A percentile compares a stretch with the other conserved stretches of the same genome.
Conservation (phyloP, 2,113 vertebrate genomes). For the Heterotis niloticus region DNA sequence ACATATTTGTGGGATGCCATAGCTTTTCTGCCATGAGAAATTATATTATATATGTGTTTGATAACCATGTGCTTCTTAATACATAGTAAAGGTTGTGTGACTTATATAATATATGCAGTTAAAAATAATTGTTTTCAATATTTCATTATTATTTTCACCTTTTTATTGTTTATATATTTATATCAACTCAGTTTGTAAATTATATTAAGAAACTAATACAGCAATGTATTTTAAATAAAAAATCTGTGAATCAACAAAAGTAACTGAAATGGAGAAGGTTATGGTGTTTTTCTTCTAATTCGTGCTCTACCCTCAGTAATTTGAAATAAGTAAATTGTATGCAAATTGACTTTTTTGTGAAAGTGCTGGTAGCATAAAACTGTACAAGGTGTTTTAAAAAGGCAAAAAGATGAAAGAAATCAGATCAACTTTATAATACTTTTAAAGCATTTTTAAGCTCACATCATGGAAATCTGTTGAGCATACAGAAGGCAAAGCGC, state of each 20-base stretch:
- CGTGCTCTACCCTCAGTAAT: too few relatives aligned
- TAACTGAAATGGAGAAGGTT: too few relatives aligned
- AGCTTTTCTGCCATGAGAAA: too few relatives aligned
- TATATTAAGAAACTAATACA: too few relatives aligned
- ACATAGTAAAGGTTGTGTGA: not conserved
- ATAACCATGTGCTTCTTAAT: not conserved
- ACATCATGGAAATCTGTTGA: not conserved
- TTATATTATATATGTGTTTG: too few relatives aligned
- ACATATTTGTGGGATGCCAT: constrained; percentile 6
- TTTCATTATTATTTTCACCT: not conserved
- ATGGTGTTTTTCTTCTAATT: too few relatives aligned
- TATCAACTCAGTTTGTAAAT: too few relatives aligned
- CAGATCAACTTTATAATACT: constrained; percentile 19
- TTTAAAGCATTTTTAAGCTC: not conserved
- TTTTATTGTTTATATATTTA: not conserved
- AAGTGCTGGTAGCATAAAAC: not conserved
- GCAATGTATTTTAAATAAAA: too few relatives aligned
- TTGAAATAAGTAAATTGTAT: too few relatives aligned
- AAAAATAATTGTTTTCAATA: not conserved
- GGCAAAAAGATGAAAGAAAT: constrained; percentile 2
- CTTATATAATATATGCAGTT: not conserved
- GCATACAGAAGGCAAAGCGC: not conserved
- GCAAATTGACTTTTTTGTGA: not conserved
- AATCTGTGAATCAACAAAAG: too few relatives aligned
- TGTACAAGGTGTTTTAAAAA: not conserved